Evolutionary conservation across 2,797 vertebrate species (phyloP).

Genomic region (Mus caroli): DNA sequence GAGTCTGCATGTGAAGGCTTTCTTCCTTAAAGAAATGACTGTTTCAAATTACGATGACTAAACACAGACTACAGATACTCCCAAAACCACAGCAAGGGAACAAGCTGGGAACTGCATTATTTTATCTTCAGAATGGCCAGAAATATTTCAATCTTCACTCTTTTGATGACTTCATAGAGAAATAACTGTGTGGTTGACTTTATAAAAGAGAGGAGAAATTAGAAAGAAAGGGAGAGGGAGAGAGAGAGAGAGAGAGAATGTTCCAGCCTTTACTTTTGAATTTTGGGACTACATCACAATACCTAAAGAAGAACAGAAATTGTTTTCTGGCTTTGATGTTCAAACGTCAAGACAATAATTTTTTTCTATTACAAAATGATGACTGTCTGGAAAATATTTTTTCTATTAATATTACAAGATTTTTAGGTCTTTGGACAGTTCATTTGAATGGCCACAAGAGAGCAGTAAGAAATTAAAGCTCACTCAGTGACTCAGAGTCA

Average conservation of each 20-base stretch:
- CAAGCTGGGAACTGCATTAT: constrained; percentile 40
- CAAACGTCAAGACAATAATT: constrained; percentile 49
- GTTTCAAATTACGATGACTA: constrained; percentile 72
- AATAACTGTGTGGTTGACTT: constrained; percentile 64
- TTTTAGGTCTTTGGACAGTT: constrained; percentile 79
- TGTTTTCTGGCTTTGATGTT: constrained; percentile 48
- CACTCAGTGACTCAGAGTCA: constrained; percentile 58
- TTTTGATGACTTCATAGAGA: constrained; percentile 53
- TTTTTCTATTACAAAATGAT: constrained; percentile 34
- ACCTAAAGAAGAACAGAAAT: constrained; percentile 35
- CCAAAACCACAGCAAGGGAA: constrained; percentile 53
- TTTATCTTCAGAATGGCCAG: constrained; percentile 67
- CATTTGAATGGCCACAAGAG: constrained; percentile 89
- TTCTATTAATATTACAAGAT: constrained; percentile 44
- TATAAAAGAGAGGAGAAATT: neutral
- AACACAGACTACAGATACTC: constrained; percentile 58
- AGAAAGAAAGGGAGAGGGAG: neutral
- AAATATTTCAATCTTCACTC: constrained; percentile 38
- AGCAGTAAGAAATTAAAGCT: constrained; percentile 89
- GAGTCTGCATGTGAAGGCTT: constrained; percentile 15
- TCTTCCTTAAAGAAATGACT: constrained; percentile 19
- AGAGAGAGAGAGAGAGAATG: too few species aligned
- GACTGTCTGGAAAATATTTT: constrained; percentile 41
- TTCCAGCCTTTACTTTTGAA: neutral
- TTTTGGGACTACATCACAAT: neutral